These are phyloP conservation scores for Phyllopteryx taeniolatus DNA, from an alignment of 2,113 vertebrate species.

Conservation along the genomic window DNA sequence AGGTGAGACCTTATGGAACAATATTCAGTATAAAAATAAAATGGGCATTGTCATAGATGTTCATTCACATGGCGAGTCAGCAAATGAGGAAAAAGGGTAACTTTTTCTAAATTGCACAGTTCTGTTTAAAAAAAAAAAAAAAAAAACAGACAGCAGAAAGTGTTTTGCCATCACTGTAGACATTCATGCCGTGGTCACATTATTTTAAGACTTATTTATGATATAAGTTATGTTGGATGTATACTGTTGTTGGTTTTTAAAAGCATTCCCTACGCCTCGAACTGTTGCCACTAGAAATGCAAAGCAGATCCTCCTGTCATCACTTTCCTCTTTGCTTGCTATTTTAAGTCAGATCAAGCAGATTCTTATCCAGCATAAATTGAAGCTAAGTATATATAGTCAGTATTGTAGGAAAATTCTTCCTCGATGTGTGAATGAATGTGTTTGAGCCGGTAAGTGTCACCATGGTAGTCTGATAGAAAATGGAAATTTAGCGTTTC, in stretches of 20 bases:
- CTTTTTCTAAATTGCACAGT: slow-evolving; percentile 49
- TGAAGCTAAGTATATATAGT: slow-evolving; percentile 27
- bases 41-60: slow-evolving; percentile 57
- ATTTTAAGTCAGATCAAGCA: slow-evolving; percentile 23
- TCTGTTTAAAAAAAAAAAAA: slow-evolving; percentile 27
- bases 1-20: slow-evolving; percentile 48
- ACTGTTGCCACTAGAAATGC: slow-evolving; percentile 67
- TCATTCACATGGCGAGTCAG: slow-evolving; percentile 40
- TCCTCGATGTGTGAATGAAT: slow-evolving; percentile 42
- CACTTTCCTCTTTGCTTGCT: slow-evolving; percentile 12
- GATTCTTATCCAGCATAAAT: slow-evolving; percentile 24
- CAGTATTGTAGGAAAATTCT: slow-evolving; percentile 40
- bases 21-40: slow-evolving; percentile 60
- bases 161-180: slow-evolving; percentile 66
- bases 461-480: background rate
- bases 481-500: slow-evolving; percentile 19
- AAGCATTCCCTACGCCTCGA: slow-evolving; percentile 79
- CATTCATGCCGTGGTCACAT: slow-evolving; percentile 68
- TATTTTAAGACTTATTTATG: slow-evolving; percentile 79
- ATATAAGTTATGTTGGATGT: slow-evolving; percentile 78
- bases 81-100: slow-evolving; percentile 44
- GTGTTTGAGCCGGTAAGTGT: slow-evolving; percentile 33
- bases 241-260: slow-evolving; percentile 66
- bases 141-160: slow-evolving; percentile 52
- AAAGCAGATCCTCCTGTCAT: slow-evolving; percentile 51